Base-by-base conservation (phyloP, 2,797 vertebrate genomes). In the Brachymystax lenok region DNA sequence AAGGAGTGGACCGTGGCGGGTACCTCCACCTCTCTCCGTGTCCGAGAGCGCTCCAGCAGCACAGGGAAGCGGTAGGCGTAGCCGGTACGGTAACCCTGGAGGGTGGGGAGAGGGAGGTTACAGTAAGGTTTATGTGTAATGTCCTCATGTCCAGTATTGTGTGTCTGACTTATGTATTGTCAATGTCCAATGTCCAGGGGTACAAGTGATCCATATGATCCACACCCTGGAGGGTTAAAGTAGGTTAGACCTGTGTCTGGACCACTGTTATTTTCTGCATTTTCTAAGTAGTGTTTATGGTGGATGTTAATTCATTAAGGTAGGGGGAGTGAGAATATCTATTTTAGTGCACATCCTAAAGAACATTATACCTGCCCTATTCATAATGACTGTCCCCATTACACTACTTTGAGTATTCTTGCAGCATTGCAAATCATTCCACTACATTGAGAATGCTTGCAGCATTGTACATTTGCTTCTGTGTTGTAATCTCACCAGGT, bases 11-110 rank as follows among this genome's bases (percentile, higher is more conserved):
- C 97, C 0, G 97, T 98, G 46, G 98, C 96, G 0, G 98, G 98
- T 59, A 99, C 96, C 84, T 99, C 96, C 84, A 99, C 97, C 21
- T 99, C 97, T 1, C 96, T 95, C 79, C 96, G 95, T 27, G 96
- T 97, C 85, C 96, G 95, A 54, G 95, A 92, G 69, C 96, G 95
- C 92, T 98, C 98, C 90, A 97, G 95, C 82, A 98, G 91, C 66
- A 99, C 93, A 0, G 98, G 97, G 87, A 97, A 96, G 13, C 98
- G 96, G 92, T 98, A 99, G 0, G 97, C 92, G 68, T 99, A 99
- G 77, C 98, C 98, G 0, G 97, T 97, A 71, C 97, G 96, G 87
- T 98, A 93, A 76, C 91, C 91, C 91, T 92, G 75, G 69, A 10
- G 30, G 35, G 17, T 28, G 24, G 35, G 66, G 40, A 56, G 40